Evolutionary conservation across 2,888 invertebrate species (phyloP), one percentile per base, ranked within the genome.

Genomic region (Monochamus alternatus): DNA sequence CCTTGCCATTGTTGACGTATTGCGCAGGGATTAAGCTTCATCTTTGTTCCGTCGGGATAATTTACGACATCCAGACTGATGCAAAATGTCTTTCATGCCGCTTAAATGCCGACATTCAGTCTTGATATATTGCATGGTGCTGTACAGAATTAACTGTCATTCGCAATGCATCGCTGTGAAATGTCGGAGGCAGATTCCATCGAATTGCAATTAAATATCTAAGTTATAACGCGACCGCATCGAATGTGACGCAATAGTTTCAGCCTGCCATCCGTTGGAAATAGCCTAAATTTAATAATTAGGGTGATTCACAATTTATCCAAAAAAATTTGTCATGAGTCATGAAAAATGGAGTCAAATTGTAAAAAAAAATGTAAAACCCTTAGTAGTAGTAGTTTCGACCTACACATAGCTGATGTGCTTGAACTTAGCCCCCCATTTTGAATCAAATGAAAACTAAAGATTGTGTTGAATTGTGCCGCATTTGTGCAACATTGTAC

Each of bases 1-100:
- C 52, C 10, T 2, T 52, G 52, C 65, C 65, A 65, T 65, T 65
- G 65, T 65, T 65, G 65, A 51, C 38, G 31, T 43, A 44, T 44
- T 22, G 8, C 9, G 51, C 30, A 32, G 31, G 7, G 51, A 65
- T 65, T 65, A 51, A 8, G 65, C 14, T 14, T 8, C 7, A 5
- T 65, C 65, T 51, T 51, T 51, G 65, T 65, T 65, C 65, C 65
- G 30, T 22, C 47, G 4, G 5, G n/a, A 51, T 65, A 65, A 65
- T 65, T 65, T 65, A 65, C 65, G 51, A 47, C 65, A 47, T 65
- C 65, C 65, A 8, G 31, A 31, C 51, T 14, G 65, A 65, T 65
- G 65, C 65, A 65, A 65, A 65, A 22, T n/a, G 65, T 51, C 65
- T 51, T 65, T 65, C 65, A 55, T 55, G 3, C 55, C 55, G 14